Evolutionary conservation across 2,888 invertebrate genomes (phyloP).

Genomic region (Ophonus ardosiacus): DNA sequence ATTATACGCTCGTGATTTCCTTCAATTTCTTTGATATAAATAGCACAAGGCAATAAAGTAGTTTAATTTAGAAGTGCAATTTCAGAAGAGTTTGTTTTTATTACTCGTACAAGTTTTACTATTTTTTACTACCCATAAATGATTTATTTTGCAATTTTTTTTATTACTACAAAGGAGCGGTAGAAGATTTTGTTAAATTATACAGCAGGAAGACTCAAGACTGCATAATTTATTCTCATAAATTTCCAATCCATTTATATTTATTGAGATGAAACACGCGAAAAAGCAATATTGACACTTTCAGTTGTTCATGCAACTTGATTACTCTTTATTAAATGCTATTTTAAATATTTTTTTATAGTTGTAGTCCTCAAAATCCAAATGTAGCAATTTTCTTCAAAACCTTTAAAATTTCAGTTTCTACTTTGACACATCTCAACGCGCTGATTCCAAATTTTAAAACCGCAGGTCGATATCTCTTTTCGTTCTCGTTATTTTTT

Average conservation of each 20-base stretch:
- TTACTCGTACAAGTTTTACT: background rate
- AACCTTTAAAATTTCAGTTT: no score
- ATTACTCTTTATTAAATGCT: background rate
- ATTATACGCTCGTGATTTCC: background rate
- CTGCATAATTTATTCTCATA: conserved; percentile 25
- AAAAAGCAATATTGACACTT: conserved; percentile 22
- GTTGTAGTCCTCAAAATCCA: no score
- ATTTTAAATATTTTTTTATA: no score
- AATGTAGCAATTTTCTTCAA: no score
- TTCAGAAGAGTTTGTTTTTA: conserved; percentile 13
- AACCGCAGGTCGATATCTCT: no score
- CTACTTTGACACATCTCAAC: no score
- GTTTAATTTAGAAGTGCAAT: conserved; percentile 12
- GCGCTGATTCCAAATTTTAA: no score
- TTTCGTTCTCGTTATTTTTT: no score
- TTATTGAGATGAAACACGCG: conserved; percentile 29
- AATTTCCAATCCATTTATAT: conserved; percentile 18
- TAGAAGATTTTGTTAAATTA: conserved; percentile 38
- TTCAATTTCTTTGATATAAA: background rate
- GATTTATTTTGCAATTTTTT: conserved; percentile 2
- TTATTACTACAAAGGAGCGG: conserved; percentile 5
- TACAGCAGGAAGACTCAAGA: conserved; percentile 17
- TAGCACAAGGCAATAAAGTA: background rate
- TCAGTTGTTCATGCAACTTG: conserved; percentile 2
- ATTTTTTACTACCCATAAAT: background rate